A percentile compares a stretch with the other conserved stretches of the same genome.
phyloP scores from a whole-genome alignment of 2,113 vertebrate species.

The Anolis carolinensis region DNA sequence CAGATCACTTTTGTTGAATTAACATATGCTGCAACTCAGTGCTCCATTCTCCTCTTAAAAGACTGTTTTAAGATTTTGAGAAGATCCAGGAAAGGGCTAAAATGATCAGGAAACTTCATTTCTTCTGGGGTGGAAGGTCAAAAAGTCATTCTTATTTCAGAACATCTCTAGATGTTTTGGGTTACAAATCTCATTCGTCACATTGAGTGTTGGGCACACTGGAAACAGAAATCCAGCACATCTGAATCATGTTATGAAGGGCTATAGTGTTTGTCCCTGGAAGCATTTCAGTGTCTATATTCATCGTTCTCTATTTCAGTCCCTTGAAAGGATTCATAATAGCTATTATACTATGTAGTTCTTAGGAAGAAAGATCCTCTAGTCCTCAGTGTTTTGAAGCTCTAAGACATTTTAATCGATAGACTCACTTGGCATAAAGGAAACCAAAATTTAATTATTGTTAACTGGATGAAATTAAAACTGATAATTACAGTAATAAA shows the following conservation, averaged over 20 bases:
- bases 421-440: neutral
- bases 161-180: too few relatives aligned
- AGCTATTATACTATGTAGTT: neutral
- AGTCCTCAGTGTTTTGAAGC: conserved; percentile 6
- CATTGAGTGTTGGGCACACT: too few relatives aligned
- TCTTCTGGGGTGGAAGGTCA: neutral
- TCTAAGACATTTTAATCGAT: conserved; percentile 15
- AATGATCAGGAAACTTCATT: neutral
- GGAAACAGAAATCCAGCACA: too few relatives aligned
- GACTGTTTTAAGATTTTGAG: neutral
- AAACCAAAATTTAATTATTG: conserved; percentile 27
- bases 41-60: neutral
- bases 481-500: conserved; percentile 7
- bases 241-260: too few relatives aligned
- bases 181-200: too few relatives aligned
- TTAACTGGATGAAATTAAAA: conserved; percentile 15
- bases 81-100: neutral
- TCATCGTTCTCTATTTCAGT: neutral
- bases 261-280: too few relatives aligned
- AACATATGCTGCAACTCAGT: neutral
- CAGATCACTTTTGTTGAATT: neutral
- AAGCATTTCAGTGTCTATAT: neutral
- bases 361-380: neutral
- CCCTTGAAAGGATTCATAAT: neutral
- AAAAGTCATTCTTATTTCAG: neutral